Conservation (phyloP, 2,797 vertebrate genomes). For the Benthosema pterotum region DNA sequence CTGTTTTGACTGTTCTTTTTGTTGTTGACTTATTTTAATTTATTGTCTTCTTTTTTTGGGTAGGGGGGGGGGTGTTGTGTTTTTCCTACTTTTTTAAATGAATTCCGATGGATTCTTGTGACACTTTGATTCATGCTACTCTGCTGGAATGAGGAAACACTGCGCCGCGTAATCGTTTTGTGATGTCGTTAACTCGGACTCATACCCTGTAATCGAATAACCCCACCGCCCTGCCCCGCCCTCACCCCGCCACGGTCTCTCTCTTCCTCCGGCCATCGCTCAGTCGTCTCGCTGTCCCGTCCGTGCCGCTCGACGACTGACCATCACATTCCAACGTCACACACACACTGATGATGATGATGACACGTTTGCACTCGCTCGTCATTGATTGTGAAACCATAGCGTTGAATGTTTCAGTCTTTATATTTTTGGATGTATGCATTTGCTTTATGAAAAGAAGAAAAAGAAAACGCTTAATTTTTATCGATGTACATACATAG, state of each 20-base stretch:
- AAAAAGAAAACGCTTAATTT: constrained; percentile 37
- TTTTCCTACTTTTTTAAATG: constrained; percentile 71
- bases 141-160: constrained; percentile 73
- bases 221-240: constrained; percentile 9
- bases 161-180: constrained; percentile 75
- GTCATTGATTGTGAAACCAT: constrained; percentile 44
- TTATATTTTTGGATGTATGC: constrained; percentile 57
- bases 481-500: constrained; percentile 62
- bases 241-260: constrained; percentile 40
- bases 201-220: constrained; percentile 76
- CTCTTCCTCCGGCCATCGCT: constrained; percentile 66
- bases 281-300: constrained; percentile 48
- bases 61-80: constrained; percentile 55
- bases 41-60: constrained; percentile 35
- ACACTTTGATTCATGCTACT: constrained; percentile 78
- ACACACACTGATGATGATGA: constrained; percentile 2
- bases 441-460: constrained; percentile 60
- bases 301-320: constrained; percentile 54
- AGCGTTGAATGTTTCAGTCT: constrained; percentile 48
- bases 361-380: constrained; percentile 74
- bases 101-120: constrained; percentile 77
- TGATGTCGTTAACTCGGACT: constrained; percentile 74
- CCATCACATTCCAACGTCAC: constrained; percentile 79
- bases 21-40: constrained; percentile 17
- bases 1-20: constrained; percentile 51